A percentile compares a stretch with the other conserved stretches of the same genome.
phyloP scores from a whole-genome alignment of 2,113 vertebrate species.

The Nycticryphes semicollaris region DNA sequence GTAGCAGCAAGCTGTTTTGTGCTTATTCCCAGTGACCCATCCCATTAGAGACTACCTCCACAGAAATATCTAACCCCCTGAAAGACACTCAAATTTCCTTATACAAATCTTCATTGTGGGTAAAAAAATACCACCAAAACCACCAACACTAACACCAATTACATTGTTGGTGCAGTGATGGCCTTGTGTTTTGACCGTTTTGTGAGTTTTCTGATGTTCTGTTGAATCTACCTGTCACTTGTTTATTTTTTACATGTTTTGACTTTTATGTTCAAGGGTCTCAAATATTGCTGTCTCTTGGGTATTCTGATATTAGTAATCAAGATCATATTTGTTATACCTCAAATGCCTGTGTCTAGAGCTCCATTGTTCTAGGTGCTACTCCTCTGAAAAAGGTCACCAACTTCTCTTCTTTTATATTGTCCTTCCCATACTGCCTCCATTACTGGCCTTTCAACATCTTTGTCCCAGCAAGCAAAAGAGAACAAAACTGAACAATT shows the following conservation, averaged over 20 bases:
- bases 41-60: not conserved
- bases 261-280: not conserved
- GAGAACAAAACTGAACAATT: no score
- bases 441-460: not conserved
- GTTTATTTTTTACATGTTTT: not conserved
- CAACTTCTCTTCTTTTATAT: not conserved
- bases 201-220: not conserved
- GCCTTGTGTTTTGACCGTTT: not conserved
- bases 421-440: not conserved
- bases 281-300: not conserved
- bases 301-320: not conserved
- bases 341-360: not conserved
- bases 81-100: not conserved
- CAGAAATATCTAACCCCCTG: not conserved
- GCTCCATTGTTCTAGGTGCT: not conserved
- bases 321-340: not conserved
- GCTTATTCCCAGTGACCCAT: not conserved
- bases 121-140: not conserved
- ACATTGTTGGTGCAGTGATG: not conserved
- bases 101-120: not conserved
- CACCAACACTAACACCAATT: not conserved
- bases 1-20: not conserved
- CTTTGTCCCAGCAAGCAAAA: not conserved
- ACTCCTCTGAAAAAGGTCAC: not conserved
- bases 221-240: not conserved